Base-by-base conservation (phyloP, 1,140 invertebrate genomes). In the Zaprionus camerounensis region DNA sequence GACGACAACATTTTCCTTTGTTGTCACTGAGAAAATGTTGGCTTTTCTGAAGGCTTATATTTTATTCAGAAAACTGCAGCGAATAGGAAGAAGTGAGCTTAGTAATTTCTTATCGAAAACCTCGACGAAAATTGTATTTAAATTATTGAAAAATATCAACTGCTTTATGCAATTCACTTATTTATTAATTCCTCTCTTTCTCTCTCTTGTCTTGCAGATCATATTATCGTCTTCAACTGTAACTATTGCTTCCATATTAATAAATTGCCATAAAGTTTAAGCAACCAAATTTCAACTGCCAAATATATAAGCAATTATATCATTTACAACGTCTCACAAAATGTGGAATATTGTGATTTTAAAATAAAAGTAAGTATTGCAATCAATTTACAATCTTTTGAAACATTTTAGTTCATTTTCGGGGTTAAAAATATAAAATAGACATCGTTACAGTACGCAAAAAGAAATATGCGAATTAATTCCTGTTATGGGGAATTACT, bases 231-330 rank as follows among this genome's bases (percentile, higher is more conserved):
- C 53, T 70, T 51, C 46, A 51, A 77, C 58, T 71, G 78, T 75
- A 72, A 79, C 68, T 31, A 81, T 66, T 78, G 81, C 81, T 84
- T 84, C 81, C 81, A 84, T 38, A 58, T 31, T 66, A 65, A 51
- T 51, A 58, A 66, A 74, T 85, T 76, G 78, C 79, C 78, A 85
- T 81, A 78, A 31, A 63, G 20, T 46, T 49, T 49, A 55, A 41
- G 44, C 36, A 71, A 71, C 1, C 34, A 5, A 67, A 66, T 64
- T 72, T 62, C 11, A 59, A 67, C 68, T 72, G 28, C 58, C 74
- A 76, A 72, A 26, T 31, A 58, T 24, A 71, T n/a, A 63, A 51
- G 44, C 49, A 61, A 71, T 61, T 24, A 72, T 66, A 72, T 67
- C 34, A 62, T 55, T 55, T 56, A 63, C 57, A 24, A 69, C 26